These are phyloP conservation scores for Anthonomus grandis DNA, from an alignment of 1,140 invertebrate species.

Conservation along the genomic window DNA sequence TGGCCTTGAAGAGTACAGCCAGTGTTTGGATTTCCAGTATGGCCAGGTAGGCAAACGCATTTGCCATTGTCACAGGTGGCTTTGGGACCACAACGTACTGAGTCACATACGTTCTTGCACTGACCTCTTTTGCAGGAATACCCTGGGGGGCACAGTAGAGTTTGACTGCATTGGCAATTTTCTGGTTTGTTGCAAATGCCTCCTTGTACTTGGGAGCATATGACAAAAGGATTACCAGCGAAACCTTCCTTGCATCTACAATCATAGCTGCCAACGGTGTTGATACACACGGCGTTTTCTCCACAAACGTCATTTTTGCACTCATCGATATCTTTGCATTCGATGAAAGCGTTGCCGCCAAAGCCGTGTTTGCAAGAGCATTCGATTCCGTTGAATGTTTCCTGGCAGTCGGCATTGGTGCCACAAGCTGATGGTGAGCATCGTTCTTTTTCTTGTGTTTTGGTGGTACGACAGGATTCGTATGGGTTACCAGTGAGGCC, in stretches of 20 bases:
- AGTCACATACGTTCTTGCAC: slow-evolving; percentile 71
- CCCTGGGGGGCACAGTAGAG: slow-evolving; percentile 70
- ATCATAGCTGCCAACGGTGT: slow-evolving; percentile 81
- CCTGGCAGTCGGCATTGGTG: slow-evolving; percentile 70
- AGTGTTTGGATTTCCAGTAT: slow-evolving; percentile 70
- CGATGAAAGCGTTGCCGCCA: slow-evolving; percentile 80
- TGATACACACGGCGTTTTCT: slow-evolving; percentile 81
- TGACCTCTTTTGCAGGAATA: slow-evolving; percentile 66
- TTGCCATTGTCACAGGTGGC: slow-evolving; percentile 75
- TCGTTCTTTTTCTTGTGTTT: slow-evolving; percentile 56
- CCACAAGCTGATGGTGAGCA: slow-evolving; percentile 75
- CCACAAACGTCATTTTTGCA: slow-evolving; percentile 80
- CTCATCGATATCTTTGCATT: slow-evolving; percentile 83
- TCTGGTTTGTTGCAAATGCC: slow-evolving; percentile 65
- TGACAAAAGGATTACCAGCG: slow-evolving; percentile 80
- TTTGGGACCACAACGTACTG: slow-evolving; percentile 73
- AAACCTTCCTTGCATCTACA: slow-evolving; percentile 79
- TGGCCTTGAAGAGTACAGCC: slow-evolving; percentile 71
- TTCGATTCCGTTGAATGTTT: slow-evolving; percentile 68
- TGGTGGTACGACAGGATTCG: slow-evolving; percentile 61
- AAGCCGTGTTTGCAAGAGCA: slow-evolving; percentile 80
- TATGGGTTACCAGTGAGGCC: slow-evolving; percentile 86
- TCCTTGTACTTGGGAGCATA: slow-evolving; percentile 66
- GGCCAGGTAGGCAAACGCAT: slow-evolving; percentile 76
- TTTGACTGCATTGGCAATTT: slow-evolving; percentile 66